phyloP scores from a whole-genome alignment of 2,113 vertebrate species.

The Rhizomys pruinosus region DNA sequence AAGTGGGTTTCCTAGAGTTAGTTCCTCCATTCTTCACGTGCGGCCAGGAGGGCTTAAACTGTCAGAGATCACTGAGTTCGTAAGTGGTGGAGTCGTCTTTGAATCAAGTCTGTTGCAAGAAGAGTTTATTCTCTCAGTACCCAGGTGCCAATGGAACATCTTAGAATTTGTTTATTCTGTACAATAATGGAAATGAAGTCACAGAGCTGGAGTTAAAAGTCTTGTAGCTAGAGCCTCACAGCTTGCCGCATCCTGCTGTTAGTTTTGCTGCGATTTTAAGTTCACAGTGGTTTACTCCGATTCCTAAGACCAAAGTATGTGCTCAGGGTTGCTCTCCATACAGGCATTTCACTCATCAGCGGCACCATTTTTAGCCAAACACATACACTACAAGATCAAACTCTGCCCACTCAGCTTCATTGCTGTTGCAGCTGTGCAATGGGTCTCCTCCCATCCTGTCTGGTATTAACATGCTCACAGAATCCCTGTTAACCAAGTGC shows the following conservation, averaged over 20 bases:
- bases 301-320: no score
- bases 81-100: neutral
- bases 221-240: neutral
- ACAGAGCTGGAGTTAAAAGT: neutral
- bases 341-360: no score
- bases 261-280: no score
- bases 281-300: no score
- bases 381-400: no score
- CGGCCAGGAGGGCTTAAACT: no score
- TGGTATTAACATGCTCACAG: neutral
- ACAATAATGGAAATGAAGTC: neutral
- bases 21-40: neutral
- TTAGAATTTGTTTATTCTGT: neutral
- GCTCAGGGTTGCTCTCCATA: no score
- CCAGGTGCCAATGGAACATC: neutral
- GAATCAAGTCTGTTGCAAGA: neutral
- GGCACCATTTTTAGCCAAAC: no score
- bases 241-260: neutral
- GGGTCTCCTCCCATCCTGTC: accelerated
- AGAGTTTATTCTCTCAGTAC: neutral
- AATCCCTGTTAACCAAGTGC: neutral
- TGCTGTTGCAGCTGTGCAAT: neutral
- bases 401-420: neutral
- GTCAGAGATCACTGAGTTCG: neutral
- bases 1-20: neutral